Conservation (phyloP, 2,888 invertebrate species). For the Lypha dubia region DNA sequence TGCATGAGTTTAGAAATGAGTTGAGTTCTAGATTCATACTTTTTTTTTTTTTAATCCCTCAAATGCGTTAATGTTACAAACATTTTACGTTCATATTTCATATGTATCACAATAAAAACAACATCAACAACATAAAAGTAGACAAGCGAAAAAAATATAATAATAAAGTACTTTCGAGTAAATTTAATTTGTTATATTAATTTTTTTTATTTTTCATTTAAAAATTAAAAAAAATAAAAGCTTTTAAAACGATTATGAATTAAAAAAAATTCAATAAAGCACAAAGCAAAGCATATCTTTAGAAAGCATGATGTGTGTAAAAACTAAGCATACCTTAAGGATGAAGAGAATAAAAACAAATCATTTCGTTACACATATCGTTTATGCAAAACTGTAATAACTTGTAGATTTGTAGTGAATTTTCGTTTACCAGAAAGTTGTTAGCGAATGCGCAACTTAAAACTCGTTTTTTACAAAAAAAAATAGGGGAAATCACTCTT, state of each 20-base stretch:
- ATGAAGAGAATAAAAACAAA: neutral
- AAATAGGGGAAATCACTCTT: too few species aligned
- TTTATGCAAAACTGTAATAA: neutral
- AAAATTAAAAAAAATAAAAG: constrained; percentile 16
- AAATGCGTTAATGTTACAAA: constrained; percentile 64
- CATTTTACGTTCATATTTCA: constrained; percentile 49
- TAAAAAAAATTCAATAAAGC: constrained; percentile 52
- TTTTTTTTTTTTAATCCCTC: constrained; percentile 59
- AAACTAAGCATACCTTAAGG: constrained; percentile 41
- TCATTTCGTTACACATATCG: neutral
- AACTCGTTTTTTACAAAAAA: too few species aligned
- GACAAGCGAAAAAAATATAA: constrained; percentile 7
- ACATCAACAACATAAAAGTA: neutral
- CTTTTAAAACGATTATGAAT: constrained; percentile 66
- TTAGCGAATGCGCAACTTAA: too few species aligned
- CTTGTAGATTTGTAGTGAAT: too few species aligned
- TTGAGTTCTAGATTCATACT: constrained; percentile 39
- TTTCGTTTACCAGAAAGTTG: too few species aligned
- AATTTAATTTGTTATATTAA: constrained; percentile 71
- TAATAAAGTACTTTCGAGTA: constrained; percentile 57
- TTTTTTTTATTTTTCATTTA: constrained; percentile 36
- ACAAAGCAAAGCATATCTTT: constrained; percentile 39
- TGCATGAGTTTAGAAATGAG: constrained; percentile 62
- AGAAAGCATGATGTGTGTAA: neutral
- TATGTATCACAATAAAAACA: constrained; percentile 13